A percentile compares a stretch with the other conserved stretches of the same genome.
These are phyloP conservation scores for Chloroclysta siterata DNA, from an alignment of 2,888 invertebrate genomes.

Conservation along the genomic window DNA sequence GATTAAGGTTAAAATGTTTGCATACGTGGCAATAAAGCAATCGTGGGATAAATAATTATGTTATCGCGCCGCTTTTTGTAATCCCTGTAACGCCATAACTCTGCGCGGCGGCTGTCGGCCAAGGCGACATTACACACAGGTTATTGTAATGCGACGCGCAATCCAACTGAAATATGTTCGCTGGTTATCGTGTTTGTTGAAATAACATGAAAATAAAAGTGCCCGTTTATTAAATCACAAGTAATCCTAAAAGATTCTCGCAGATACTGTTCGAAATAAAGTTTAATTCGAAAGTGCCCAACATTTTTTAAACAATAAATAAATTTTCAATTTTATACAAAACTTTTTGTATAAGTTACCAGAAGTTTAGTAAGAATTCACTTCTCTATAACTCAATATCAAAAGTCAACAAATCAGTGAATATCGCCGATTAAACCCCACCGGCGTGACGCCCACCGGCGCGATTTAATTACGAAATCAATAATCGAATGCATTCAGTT, in stretches of 20 bases:
- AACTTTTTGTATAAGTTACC: neutral
- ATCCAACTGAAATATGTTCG: conserved; percentile 33
- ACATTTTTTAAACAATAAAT: too few relatives aligned
- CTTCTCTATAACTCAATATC: conserved; percentile 61
- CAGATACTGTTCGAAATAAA: too few relatives aligned
- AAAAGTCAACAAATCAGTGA: conserved; percentile 63
- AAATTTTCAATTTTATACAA: too few relatives aligned
- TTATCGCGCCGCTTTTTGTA: conserved; percentile 66
- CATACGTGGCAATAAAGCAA: conserved; percentile 72
- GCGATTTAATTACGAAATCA: conserved; percentile 82
- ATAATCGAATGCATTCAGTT: conserved; percentile 77
- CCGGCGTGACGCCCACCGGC: conserved; percentile 62
- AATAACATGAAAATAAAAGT: conserved; percentile 6
- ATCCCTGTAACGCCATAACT: conserved; percentile 55
- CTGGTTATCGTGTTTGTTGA: conserved; percentile 27
- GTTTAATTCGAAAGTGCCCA: too few relatives aligned
- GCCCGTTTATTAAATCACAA: neutral
- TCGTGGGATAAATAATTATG: conserved; percentile 74
- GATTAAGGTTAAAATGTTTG: conserved; percentile 72
- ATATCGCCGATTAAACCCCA: conserved; percentile 51
- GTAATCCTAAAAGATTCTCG: neutral
- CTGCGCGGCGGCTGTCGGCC: conserved; percentile 46
- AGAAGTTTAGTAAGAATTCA: neutral
- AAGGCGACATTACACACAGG: conserved; percentile 30
- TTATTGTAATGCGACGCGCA: conserved; percentile 30